These are phyloP conservation scores for Gasteruption jaculator DNA, from an alignment of 2,888 invertebrate genomes.

Conservation along the genomic window DNA sequence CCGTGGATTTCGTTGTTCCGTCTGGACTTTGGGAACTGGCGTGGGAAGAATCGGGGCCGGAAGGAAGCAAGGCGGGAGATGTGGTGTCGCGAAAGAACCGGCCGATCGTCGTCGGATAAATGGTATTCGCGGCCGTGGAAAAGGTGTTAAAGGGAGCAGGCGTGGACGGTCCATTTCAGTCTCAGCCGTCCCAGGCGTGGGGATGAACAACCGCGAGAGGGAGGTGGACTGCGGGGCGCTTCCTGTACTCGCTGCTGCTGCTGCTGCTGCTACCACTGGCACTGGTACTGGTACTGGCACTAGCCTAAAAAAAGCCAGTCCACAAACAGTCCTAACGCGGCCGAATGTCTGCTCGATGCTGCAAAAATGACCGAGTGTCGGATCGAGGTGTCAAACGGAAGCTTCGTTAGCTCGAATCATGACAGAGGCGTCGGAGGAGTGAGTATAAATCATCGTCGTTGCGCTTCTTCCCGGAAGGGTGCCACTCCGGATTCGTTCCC, in stretches of 20 bases:
- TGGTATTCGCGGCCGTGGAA: conserved; percentile 20
- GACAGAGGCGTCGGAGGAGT: conserved; percentile 90
- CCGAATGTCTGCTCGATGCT: conserved; percentile 57
- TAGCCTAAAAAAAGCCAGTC: conserved; percentile 38
- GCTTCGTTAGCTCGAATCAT: conserved; percentile 81
- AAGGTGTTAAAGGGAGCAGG: conserved; percentile 27
- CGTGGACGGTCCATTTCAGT: conserved; percentile 24
- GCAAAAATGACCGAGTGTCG: conserved; percentile 80
- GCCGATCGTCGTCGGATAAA: too few relatives aligned
- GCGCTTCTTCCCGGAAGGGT: too few relatives aligned
- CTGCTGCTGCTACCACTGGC: too few relatives aligned
- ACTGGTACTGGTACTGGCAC: too few relatives aligned
- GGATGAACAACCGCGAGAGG: conserved; percentile 28
- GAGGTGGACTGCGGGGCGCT: conserved; percentile 38
- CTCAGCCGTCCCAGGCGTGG: conserved; percentile 29
- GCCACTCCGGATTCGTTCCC: too few relatives aligned
- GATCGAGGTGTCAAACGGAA: conserved; percentile 79
- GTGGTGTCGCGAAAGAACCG: too few relatives aligned
- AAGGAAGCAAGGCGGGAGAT: too few relatives aligned
- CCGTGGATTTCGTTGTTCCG: too few relatives aligned
- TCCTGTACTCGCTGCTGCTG: too few relatives aligned
- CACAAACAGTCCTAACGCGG: conserved; percentile 30
- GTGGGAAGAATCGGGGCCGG: too few relatives aligned
- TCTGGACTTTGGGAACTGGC: too few relatives aligned
- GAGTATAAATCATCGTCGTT: conserved; percentile 53